Conservation (phyloP, 1,140 invertebrate genomes). For the Campoletis sonorensis region DNA sequence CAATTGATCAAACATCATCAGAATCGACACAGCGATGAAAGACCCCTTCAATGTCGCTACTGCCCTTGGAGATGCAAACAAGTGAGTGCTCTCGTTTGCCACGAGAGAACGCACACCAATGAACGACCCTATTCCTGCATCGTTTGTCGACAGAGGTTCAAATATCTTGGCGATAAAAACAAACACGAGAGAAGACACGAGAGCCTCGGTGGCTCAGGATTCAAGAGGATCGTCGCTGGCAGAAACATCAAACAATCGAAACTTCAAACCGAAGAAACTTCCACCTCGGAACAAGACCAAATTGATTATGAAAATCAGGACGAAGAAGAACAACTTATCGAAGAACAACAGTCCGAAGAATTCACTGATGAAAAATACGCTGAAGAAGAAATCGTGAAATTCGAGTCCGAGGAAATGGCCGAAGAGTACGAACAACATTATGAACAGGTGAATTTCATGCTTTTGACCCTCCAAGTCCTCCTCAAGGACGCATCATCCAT, state of each 20-base stretch:
- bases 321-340: slow-evolving; percentile 54
- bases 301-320: slow-evolving; percentile 57
- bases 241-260: slow-evolving; percentile 63
- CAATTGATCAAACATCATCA: slow-evolving; percentile 75
- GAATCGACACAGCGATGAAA: slow-evolving; percentile 73
- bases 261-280: slow-evolving; percentile 28
- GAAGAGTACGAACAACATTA: slow-evolving; percentile 64
- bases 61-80: slow-evolving; percentile 75
- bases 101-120: slow-evolving; percentile 98
- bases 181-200: slow-evolving; percentile 74
- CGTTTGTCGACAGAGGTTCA: slow-evolving; percentile 97
- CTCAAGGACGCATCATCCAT: too few relatives aligned
- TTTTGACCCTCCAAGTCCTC: neutral
- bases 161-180: slow-evolving; percentile 88
- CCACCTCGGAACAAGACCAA: slow-evolving; percentile 46
- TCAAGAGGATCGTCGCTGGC: slow-evolving; percentile 70
- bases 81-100: slow-evolving; percentile 77
- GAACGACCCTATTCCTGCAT: slow-evolving; percentile 98
- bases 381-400: slow-evolving; percentile 62
- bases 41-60: slow-evolving; percentile 71
- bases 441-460: slow-evolving; percentile 61
- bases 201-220: slow-evolving; percentile 71
- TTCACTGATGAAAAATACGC: slow-evolving; percentile 49
- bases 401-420: slow-evolving; percentile 60
- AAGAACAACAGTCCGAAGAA: slow-evolving; percentile 49